These are phyloP conservation scores for Leptopilina boulardi DNA, from an alignment of 1,140 invertebrate species.

Conservation along the genomic window DNA sequence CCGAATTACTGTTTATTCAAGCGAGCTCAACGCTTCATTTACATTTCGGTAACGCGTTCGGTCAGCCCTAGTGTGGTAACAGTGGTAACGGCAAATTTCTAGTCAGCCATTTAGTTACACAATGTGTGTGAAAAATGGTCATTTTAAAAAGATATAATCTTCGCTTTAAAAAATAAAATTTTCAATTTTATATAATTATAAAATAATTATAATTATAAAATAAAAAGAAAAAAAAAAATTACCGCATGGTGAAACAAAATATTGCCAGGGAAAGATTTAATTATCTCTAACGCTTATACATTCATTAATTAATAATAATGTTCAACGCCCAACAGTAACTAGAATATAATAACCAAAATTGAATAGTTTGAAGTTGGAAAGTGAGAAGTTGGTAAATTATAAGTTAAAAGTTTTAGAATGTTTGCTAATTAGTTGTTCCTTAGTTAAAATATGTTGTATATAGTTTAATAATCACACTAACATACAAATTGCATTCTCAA, in stretches of 20 bases:
- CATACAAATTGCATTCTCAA: not conserved
- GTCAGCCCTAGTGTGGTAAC: conserved; percentile 35
- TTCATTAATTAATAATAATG: not conserved
- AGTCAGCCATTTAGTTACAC: not conserved
- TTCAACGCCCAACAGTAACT: conserved; percentile 1
- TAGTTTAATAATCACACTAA: not conserved
- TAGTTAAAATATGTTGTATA: not conserved
- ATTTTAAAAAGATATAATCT: too few species aligned
- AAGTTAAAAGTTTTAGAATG: not conserved
- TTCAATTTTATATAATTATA: not conserved
- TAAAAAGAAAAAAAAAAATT: not conserved
- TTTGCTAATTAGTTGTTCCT: not conserved
- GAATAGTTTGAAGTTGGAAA: not conserved
- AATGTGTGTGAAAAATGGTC: too few species aligned
- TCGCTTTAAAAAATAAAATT: not conserved
- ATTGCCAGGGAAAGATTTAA: not conserved
- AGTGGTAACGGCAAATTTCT: conserved; percentile 25
- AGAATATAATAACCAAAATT: not conserved
- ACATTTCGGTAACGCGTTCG: conserved; percentile 66
- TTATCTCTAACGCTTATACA: not conserved
- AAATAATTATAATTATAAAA: not conserved
- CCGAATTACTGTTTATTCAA: conserved; percentile 68
- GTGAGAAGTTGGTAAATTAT: not conserved
- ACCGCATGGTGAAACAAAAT: not conserved
- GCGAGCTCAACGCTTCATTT: conserved; percentile 68